Base-by-base conservation (phyloP, 2,888 invertebrate species). In the Pseudococcus viburni region DNA sequence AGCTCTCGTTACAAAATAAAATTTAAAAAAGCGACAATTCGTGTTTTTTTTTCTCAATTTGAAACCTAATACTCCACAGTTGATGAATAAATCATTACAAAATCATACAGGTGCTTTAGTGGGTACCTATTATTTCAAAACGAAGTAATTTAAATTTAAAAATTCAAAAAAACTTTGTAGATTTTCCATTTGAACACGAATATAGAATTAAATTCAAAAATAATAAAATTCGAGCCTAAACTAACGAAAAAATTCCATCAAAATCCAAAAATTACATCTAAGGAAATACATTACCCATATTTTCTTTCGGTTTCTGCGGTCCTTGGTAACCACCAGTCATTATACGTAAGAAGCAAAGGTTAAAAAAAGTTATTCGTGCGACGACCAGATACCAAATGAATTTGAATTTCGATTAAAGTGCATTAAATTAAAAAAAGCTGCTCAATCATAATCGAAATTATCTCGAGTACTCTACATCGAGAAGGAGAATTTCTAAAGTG, bases 251-350 rank as follows among this genome's bases (percentile, higher is more conserved):
- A 51, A 48, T 7, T 7, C 19, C 5, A 83, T 19, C 9, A 42
- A 83, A 83, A 68, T 0, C 11, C 46, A 83, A 33, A 33, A 33
- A 46, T 19, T 46, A 83, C 3, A 46, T 19, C 6, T 42, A 42
- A 83, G 46, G 46, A 46, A 83, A 83, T 83, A 83, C 80, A n/a
- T 83, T 83, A 83, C 80, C 80, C 39, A 46, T 83, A 9, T 83
- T 83, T 83, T 83, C 80, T 83, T 83, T 83, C 19, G 19, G 46
- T 46, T 83, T 83, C 12, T 83, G 80, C 19, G 80, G 80, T 2
- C 80, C 80, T 83, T 83, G 80, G 22, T 83, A 83, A 83, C 80
- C 80, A 42, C 80, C 80, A 46, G 80, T 83, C 80, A 83, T 83
- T 19, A 83, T 46, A 46, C 80, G 46, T 5, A 11, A 46, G 19